Conservation (phyloP, 1,140 invertebrate genomes). For the Meloidogyne exigua region DNA sequence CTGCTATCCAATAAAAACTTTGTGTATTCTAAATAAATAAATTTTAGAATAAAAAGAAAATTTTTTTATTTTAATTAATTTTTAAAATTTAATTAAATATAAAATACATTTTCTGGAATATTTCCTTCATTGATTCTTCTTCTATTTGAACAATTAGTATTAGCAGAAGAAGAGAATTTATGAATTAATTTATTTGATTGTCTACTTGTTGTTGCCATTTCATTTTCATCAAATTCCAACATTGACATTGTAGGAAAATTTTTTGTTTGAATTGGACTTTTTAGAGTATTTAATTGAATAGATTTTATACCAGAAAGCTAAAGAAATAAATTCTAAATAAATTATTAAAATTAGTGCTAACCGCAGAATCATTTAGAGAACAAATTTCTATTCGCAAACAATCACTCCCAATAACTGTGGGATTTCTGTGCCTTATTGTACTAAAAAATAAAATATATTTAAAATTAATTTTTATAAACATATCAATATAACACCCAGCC, state of each 20-base stretch:
- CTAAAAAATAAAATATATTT: neutral
- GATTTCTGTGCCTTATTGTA: conserved; percentile 4
- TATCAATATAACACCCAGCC: neutral
- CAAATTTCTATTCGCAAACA: conserved; percentile 23
- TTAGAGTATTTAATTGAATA: conserved; percentile 1
- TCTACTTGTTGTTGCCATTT: neutral
- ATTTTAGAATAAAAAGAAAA: neutral
- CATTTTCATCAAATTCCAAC: conserved; percentile 4
- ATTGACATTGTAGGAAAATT: neutral
- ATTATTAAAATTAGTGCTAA: neutral
- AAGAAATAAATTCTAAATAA: neutral
- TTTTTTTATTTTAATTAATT: too few relatives aligned
- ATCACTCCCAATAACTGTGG: conserved; percentile 7
- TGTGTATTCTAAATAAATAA: neutral
- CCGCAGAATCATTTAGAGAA: conserved; percentile 10
- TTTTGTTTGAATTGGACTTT: neutral
- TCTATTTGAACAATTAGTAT: neutral
- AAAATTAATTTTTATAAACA: neutral
- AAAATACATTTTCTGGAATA: neutral
- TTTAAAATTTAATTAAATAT: conserved; percentile 7
- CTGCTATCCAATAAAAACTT: conserved; percentile 13
- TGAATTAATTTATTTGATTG: conserved; percentile 3
- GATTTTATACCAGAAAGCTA: conserved; percentile 1
- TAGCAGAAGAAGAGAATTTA: neutral
- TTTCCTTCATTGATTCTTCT: neutral